Conservation (phyloP, 1,140 invertebrate genomes). For the Ectropis grisescens region DNA sequence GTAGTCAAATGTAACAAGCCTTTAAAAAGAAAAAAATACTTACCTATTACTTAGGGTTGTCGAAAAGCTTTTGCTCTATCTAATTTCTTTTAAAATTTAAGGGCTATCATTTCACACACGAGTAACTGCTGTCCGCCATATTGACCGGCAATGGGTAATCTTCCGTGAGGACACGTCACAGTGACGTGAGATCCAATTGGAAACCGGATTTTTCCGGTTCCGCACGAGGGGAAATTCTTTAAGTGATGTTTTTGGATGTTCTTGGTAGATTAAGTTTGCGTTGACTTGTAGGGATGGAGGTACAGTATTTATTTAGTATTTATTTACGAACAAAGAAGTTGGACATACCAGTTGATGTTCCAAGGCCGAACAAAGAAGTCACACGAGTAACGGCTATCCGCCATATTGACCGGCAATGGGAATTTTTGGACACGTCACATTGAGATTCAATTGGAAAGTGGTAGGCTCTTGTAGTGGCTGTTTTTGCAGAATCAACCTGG, state of each 20-base stretch:
- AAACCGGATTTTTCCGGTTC: conserved; percentile 29
- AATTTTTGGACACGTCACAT: conserved; percentile 41
- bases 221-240: conserved; percentile 21
- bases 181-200: conserved; percentile 48
- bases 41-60: too few species aligned
- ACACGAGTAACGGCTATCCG: conserved; percentile 1
- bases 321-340: too few species aligned
- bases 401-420: conserved; percentile 16
- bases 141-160: conserved; percentile 30
- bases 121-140: conserved; percentile 30
- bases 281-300: too few species aligned
- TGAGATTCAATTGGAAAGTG: conserved; percentile 55
- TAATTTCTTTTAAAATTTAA: too few species aligned
- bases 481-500: too few species aligned
- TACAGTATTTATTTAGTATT: too few species aligned
- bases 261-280: conserved; percentile 46
- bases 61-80: too few species aligned
- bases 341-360: too few species aligned
- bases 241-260: conserved; percentile 46
- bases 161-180: conserved; percentile 39
- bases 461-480: too few species aligned
- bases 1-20: too few species aligned
- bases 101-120: conserved; percentile 34
- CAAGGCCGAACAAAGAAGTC: too few species aligned
- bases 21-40: too few species aligned